These are phyloP conservation scores for Sander lucioperca DNA, from an alignment of 2,113 vertebrate species.

Conservation along the genomic window DNA sequence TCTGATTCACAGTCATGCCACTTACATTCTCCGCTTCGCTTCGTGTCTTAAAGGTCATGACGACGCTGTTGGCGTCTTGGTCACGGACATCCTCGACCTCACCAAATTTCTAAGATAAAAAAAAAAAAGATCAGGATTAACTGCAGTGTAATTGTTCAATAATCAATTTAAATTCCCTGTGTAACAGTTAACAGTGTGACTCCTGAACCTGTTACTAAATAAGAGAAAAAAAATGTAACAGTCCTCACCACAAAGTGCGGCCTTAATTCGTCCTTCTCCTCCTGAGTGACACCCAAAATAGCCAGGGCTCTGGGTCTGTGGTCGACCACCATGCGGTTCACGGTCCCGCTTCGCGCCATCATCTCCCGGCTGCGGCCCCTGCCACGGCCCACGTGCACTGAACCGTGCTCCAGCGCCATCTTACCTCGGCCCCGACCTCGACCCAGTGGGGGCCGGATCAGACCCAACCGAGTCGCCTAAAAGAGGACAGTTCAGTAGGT, in stretches of 20 bases:
- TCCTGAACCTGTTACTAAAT: not conserved
- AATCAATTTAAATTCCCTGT: not conserved
- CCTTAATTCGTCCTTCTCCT: slow-evolving; percentile 96
- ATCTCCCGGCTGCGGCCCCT: slow-evolving; percentile 90
- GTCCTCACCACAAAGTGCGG: slow-evolving; percentile 95
- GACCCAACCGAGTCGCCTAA: slow-evolving; percentile 93
- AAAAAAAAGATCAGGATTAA: not conserved
- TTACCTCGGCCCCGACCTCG: slow-evolving; percentile 92
- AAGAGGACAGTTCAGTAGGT: not conserved
- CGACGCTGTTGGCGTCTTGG: slow-evolving; percentile 89
- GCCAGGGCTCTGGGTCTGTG: slow-evolving; percentile 93
- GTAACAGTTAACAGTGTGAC: not conserved
- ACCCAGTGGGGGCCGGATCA: slow-evolving; percentile 86
- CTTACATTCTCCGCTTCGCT: slow-evolving; percentile 92
- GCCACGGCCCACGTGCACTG: slow-evolving; percentile 78
- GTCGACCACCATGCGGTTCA: slow-evolving; percentile 97
- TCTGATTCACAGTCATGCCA: not conserved
- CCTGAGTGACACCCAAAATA: slow-evolving; percentile 90
- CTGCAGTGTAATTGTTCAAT: not conserved
- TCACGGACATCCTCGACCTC: slow-evolving; percentile 91
- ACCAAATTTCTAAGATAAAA: slow-evolving; percentile 86
- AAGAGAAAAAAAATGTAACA: not conserved
- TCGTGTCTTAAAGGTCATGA: slow-evolving; percentile 91
- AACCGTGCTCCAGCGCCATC: slow-evolving; percentile 63
- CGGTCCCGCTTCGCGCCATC: slow-evolving; percentile 83